Base-by-base conservation (phyloP, 30 jellyfish, hydroid and myxozoan species). In the Chrysaora quinquecirrha region DNA sequence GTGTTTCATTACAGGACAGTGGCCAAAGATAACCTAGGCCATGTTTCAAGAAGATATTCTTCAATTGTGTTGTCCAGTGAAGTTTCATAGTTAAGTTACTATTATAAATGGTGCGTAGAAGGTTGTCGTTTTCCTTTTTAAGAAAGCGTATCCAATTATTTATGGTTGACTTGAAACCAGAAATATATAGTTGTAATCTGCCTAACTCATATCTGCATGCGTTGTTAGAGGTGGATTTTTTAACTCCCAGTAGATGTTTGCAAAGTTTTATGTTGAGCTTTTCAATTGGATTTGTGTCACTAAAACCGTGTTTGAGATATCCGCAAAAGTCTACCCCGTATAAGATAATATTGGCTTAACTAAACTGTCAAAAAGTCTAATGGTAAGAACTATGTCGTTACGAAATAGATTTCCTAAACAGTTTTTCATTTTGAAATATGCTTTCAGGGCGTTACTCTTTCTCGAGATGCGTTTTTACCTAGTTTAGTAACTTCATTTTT, bases 371-470 rank as follows among this genome's bases (percentile, higher is more conserved):
- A 56, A 16, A 6, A 56, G 30, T 21, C 20, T n/a, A 24, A 56
- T 21, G 71, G 71, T 56, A 6, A 56, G 71, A 16, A 21, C 30
- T 3, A 56, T 56, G 30, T 56, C 20, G 4, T 24, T 10, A 6
- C 30, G 10, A 21, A 56, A 24, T 24, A 56, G 29, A 28, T 66
- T 56, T 24, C 31, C 78, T 66, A 66, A 66, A 66, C 78, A 66
- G 20, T 56, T 66, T 66, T 29, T 66, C 30, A 66, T 52, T 66
- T 66, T 66, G 31, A 66, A 66, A 18, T 66, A 66, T 66, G 78
- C 78, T 66, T 66, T 31, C 0, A 66, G 78, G 78, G n/a, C n/a
- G n/a, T n/a, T n/a, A n/a, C n/a, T n/a, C n/a, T n/a, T n/a, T n/a
- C n/a, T n/a, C n/a, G n/a, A n/a, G n/a, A n/a, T n/a, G n/a, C n/a